Percentiles rank a stretch among this genome's conserved stretches.
phyloP scores from a whole-genome alignment of 2,113 vertebrate genomes.

The Dromaius novaehollandiae region DNA sequence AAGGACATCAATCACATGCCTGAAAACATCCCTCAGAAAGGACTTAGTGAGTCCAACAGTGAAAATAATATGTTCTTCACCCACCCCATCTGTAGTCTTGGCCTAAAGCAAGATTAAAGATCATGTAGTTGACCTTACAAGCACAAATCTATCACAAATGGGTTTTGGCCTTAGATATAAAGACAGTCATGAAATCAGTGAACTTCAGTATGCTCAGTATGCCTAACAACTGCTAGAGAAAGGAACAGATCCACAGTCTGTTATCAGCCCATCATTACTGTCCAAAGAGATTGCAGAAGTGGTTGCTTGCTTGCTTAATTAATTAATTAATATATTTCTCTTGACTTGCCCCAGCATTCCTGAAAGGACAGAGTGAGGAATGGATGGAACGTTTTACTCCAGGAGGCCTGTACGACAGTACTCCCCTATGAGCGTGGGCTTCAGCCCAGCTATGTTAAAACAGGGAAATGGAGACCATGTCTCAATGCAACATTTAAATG shows the following conservation, averaged over 20 bases:
- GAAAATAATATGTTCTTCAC: not conserved
- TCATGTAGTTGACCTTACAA: not conserved
- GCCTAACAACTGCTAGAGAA: not conserved
- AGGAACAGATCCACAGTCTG: not conserved
- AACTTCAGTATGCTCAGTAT: not conserved
- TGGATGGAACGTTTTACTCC: not conserved
- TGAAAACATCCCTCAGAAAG: not conserved
- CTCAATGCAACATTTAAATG: not conserved
- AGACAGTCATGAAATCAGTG: not conserved
- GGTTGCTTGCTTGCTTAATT: not conserved
- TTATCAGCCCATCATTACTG: not conserved
- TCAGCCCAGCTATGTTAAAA: not conserved
- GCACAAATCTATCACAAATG: not conserved
- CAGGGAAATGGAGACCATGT: not conserved
- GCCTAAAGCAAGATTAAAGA: not conserved
- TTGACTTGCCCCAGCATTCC: not conserved
- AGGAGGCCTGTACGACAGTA: not conserved
- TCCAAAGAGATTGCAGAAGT: not conserved
- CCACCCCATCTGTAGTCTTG: not conserved
- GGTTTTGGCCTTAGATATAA: fast-evolving
- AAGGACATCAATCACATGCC: not conserved
- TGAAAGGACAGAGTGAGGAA: not conserved
- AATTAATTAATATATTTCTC: not conserved
- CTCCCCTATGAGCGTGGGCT: not conserved
- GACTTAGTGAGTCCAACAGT: not conserved